Evolutionary conservation across 2,888 invertebrate genomes (phyloP).

Genomic region (Chymomyza fuscimana): DNA sequence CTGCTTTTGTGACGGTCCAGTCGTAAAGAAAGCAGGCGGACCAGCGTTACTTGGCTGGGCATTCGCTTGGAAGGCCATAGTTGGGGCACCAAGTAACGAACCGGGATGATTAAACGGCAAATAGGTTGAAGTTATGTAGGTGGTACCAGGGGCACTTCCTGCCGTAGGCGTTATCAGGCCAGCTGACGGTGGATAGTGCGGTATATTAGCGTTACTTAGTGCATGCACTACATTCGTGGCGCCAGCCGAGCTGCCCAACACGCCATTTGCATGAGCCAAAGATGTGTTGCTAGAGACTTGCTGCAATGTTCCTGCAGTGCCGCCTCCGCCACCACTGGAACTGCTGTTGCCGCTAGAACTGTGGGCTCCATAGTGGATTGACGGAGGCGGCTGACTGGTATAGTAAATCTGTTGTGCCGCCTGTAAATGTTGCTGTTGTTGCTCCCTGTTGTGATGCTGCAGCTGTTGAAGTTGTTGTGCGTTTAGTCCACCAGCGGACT

Average conservation of each 20-base stretch:
- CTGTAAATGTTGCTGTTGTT: slow-evolving; percentile 38
- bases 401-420: slow-evolving; percentile 44
- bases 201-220: slow-evolving; percentile 44
- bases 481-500: slow-evolving; percentile 10
- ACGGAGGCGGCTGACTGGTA: slow-evolving; percentile 33
- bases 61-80: slow-evolving; percentile 42
- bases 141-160: slow-evolving; percentile 22
- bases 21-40: not conserved
- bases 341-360: slow-evolving; percentile 45
- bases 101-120: slow-evolving; percentile 43
- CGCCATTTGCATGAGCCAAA: slow-evolving; percentile 37
- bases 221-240: slow-evolving; percentile 48
- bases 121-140: slow-evolving; percentile 44
- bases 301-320: slow-evolving; percentile 25
- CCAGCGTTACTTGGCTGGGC: not conserved
- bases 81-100: slow-evolving; percentile 39
- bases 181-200: slow-evolving; percentile 55
- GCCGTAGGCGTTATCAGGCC: slow-evolving; percentile 56
- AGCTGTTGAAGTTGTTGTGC: slow-evolving; percentile 32
- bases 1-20: not conserved
- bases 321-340: slow-evolving; percentile 59
- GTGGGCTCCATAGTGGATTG: slow-evolving; percentile 12
- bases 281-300: slow-evolving; percentile 15
- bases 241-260: slow-evolving; percentile 33
- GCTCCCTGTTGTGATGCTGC: slow-evolving; percentile 38